These are phyloP conservation scores for Perca flavescens DNA, from an alignment of 2,113 vertebrate genomes.

Conservation along the genomic window DNA sequence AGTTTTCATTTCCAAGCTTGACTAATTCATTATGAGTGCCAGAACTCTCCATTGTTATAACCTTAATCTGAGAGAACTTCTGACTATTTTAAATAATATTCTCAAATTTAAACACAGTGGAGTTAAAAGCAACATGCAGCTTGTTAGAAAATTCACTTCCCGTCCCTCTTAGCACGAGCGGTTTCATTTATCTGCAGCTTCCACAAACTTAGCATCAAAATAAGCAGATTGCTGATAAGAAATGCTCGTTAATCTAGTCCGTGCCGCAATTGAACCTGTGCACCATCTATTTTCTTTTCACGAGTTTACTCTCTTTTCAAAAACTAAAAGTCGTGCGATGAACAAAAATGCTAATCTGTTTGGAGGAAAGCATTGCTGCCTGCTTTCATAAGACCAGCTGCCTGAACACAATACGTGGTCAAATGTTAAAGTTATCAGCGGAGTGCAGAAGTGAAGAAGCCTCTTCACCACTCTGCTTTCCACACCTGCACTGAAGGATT, in stretches of 20 bases:
- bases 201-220: slow-evolving; percentile 28
- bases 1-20: slow-evolving; percentile 67
- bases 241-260: slow-evolving; percentile 56
- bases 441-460: slow-evolving; percentile 76
- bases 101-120: slow-evolving; percentile 48
- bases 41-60: slow-evolving; percentile 54
- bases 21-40: slow-evolving; percentile 75
- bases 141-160: slow-evolving; percentile 43
- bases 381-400: slow-evolving; percentile 61
- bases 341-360: slow-evolving; percentile 42
- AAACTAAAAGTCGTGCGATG: slow-evolving; percentile 28
- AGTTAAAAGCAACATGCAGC: slow-evolving; percentile 41
- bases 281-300: slow-evolving; percentile 28
- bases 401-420: slow-evolving; percentile 76
- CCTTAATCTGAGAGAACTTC: slow-evolving; percentile 51
- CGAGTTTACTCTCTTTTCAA: slow-evolving; percentile 17
- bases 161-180: neutral
- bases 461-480: slow-evolving; percentile 56
- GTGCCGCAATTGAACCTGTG: slow-evolving; percentile 12
- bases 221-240: slow-evolving; percentile 64
- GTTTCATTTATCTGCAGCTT: slow-evolving; percentile 49
- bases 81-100: slow-evolving; percentile 58
- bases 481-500: slow-evolving; percentile 74
- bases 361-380: slow-evolving; percentile 36
- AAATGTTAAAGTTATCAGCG: slow-evolving; percentile 83